Evolutionary conservation across 2,797 vertebrate genomes (phyloP).

Genomic region (Aeoliscus strigatus): DNA sequence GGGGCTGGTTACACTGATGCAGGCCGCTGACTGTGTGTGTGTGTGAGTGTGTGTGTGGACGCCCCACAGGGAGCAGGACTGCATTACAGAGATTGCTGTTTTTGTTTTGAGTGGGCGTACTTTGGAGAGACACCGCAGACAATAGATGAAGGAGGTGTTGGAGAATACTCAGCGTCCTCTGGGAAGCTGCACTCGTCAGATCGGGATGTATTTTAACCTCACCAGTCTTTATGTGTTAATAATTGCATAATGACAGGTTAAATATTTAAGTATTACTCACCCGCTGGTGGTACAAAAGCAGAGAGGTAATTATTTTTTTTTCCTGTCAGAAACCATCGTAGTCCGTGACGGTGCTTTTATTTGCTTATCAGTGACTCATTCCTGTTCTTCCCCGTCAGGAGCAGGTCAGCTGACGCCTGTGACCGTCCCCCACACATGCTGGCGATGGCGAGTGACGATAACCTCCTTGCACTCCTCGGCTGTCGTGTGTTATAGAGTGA

Average conservation of each 20-base stretch:
- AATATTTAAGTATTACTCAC: conserved; percentile 12
- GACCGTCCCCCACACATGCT: conserved; percentile 3
- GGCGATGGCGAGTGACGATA: too few species aligned
- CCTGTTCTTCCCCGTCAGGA: too few species aligned
- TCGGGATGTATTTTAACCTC: conserved; percentile 20
- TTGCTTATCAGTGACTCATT: too few species aligned
- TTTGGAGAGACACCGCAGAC: conserved; percentile 35
- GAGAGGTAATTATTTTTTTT: conserved; percentile 24
- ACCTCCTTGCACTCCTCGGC: too few species aligned
- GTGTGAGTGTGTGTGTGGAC: conserved; percentile 39
- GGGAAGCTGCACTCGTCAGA: conserved; percentile 15
- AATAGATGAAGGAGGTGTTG: conserved; percentile 38
- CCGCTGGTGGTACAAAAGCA: conserved; percentile 28
- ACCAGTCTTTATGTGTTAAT: conserved; percentile 19
- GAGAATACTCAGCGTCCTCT: conserved; percentile 28
- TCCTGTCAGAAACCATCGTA: conserved; percentile 28
- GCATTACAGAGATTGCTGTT: conserved; percentile 41
- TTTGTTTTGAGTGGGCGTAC: conserved; percentile 26
- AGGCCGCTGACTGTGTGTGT: conserved; percentile 22
- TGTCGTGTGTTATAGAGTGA: too few species aligned
- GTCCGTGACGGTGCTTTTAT: conserved; percentile 13
- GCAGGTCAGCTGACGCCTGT: conserved; percentile 82
- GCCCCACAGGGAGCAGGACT: conserved; percentile 32
- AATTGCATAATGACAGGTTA: conserved; percentile 20
- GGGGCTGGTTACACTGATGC: conserved; percentile 30